Conservation (phyloP, 2,797 vertebrate genomes). For the Thripadectes ignobilis region DNA sequence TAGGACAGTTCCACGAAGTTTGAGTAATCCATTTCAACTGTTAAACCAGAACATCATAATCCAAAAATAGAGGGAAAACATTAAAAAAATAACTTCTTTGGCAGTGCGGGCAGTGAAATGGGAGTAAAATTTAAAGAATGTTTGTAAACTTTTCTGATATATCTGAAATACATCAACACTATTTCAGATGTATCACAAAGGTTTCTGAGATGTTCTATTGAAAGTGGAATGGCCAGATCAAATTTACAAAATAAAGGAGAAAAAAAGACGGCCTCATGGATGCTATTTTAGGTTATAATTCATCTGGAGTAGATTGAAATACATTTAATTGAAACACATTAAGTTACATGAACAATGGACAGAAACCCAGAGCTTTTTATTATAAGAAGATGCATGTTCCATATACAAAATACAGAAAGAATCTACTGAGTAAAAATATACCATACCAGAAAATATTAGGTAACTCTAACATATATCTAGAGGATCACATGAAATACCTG, state of each 20-base stretch:
- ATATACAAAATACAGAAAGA: not conserved
- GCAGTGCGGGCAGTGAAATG: not conserved
- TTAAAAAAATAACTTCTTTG: accelerated
- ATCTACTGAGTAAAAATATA: not conserved
- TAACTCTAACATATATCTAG: not conserved
- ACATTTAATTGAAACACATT: not conserved
- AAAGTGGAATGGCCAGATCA: not conserved
- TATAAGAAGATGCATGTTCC: not conserved
- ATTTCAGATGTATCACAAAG: not conserved
- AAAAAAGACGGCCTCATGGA: not conserved
- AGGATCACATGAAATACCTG: not conserved
- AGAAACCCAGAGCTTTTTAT: not conserved
- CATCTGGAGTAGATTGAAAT: not conserved
- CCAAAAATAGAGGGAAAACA: not conserved
- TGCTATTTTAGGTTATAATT: not conserved
- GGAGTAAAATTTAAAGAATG: not conserved
- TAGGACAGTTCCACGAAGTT: not conserved
- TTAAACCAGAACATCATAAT: not conserved
- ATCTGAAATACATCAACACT: not conserved
- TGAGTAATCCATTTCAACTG: not conserved
- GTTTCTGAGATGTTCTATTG: not conserved
- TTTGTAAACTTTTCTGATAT: not conserved
- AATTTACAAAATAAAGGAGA: not conserved
- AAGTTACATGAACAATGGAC: not conserved
- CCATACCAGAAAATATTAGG: not conserved